Base-by-base conservation (phyloP, 2,113 vertebrate species). In the Ptilorrhoa leucosticta region DNA sequence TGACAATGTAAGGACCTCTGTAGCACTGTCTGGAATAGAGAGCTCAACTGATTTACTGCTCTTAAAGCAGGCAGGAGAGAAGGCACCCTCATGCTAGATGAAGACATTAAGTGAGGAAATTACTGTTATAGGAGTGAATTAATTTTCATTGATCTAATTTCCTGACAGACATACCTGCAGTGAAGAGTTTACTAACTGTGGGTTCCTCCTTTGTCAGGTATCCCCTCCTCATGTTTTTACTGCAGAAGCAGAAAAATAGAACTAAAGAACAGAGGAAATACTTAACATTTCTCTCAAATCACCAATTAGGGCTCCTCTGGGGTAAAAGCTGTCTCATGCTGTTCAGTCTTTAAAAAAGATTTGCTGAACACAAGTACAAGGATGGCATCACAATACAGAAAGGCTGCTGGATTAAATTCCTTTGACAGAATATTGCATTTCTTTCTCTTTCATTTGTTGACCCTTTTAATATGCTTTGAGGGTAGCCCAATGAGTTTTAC, bases 81-180 rank as follows among this genome's bases (percentile, higher is more conserved):
- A 94, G 50, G 61, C 72, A 83, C 30, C 58, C 72, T 93, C 60
- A 15, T 0, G 19, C 54, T 89, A 82, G 30, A 71, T 79, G 61
- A 94, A 69, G 77, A 92, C 94, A 91, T 76, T 94, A 87, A 90
- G 68, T 39, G 65, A 94, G 77, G 35, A 95, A 90, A 93, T 93
- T 40, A 64, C 47, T 13, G 4, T 58, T 90, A 78, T 3, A 89
- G 76, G 47, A 91, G 48, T 30, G 20, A 89, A 40, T 93, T 94
- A 81, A 89, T 89, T 94, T 82, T 82, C 91, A 75, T 75, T 76
- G 72, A 84, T 94, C 83, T 78, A 24, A 87, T 65, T 83, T 89
- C 72, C 78, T 92, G 86, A 87, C 30, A 91, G 69, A 70, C 6
- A 31, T 15, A 81, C 4, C 64, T 66, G 42, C 39, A 65, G 64